Conservation (phyloP, 1,140 invertebrate genomes). For the Drosophila murphyi region DNA sequence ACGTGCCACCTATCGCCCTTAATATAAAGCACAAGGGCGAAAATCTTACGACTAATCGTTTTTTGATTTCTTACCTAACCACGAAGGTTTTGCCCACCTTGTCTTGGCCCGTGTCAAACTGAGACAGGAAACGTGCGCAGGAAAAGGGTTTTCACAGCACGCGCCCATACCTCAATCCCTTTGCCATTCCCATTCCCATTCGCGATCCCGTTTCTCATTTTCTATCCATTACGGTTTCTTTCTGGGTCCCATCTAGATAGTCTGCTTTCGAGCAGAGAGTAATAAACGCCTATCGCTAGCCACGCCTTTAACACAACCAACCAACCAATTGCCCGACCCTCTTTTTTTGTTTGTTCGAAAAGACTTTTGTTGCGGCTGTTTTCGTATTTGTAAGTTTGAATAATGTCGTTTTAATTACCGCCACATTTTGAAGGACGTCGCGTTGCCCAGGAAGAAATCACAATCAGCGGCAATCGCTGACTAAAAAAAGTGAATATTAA, state of each 20-base stretch:
- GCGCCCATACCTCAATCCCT: background rate
- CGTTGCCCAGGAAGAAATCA: slow-evolving; percentile 31
- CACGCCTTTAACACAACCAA: slow-evolving; percentile 36
- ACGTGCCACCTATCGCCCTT: background rate
- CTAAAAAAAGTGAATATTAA: slow-evolving; percentile 4
- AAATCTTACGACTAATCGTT: slow-evolving; percentile 77
- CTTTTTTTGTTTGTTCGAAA: slow-evolving; percentile 40
- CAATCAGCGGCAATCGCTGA: slow-evolving; percentile 28
- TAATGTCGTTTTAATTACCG: slow-evolving; percentile 83
- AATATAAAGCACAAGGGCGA: slow-evolving; percentile 3
- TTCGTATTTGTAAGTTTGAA: slow-evolving; percentile 64
- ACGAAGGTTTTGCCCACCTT: slow-evolving; percentile 44
- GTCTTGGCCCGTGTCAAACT: slow-evolving; percentile 12
- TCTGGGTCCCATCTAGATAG: slow-evolving; percentile 59
- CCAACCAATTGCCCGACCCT: slow-evolving; percentile 30
- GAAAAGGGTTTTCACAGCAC: slow-evolving; percentile 51
- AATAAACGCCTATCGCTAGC: slow-evolving; percentile 70
- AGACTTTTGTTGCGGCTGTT: slow-evolving; percentile 33
- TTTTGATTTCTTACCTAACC: slow-evolving; percentile 71
- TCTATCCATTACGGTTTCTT: slow-evolving; percentile 18
- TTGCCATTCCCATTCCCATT: no score
- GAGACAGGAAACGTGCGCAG: slow-evolving; percentile 33
- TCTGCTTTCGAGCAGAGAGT: slow-evolving; percentile 34
- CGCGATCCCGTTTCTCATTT: background rate
- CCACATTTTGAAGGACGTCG: slow-evolving; percentile 55